Evolutionary conservation across 2,113 vertebrate species (phyloP).

Genomic region (Macrotus californicus): DNA sequence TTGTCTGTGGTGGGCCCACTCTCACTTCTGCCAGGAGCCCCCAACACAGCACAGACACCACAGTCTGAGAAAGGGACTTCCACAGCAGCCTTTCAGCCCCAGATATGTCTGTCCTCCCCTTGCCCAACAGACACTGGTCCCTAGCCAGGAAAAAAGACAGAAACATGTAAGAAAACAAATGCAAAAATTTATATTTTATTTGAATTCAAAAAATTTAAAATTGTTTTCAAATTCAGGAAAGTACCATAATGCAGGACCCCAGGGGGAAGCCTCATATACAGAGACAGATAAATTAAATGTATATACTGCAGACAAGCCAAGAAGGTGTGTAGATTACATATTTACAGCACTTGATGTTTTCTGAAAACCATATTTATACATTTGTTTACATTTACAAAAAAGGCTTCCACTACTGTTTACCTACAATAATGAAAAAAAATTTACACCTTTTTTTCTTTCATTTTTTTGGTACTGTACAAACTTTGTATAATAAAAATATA

Average conservation of each 20-base stretch:
- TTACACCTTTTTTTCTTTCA: constrained; percentile 87
- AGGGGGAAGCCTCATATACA: constrained; percentile 99
- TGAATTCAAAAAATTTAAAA: constrained; percentile 99
- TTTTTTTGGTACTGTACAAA: constrained; percentile 97
- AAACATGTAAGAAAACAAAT: constrained; percentile 79
- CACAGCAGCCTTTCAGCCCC: background rate
- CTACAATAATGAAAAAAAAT: constrained; percentile 98
- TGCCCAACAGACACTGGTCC: background rate
- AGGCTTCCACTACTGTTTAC: constrained; percentile 90
- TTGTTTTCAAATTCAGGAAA: constrained; percentile 99
- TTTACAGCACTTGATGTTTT: constrained; percentile 88
- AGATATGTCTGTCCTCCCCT: background rate
- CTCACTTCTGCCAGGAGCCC: background rate
- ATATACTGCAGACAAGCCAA: constrained; percentile 98
- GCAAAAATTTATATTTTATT: constrained; percentile 94
- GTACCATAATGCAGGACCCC: constrained; percentile 94
- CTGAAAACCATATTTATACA: constrained; percentile 99
- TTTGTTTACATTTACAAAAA: constrained; percentile 97
- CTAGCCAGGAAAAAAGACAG: constrained; percentile 31
- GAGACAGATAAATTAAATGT: constrained; percentile 99
- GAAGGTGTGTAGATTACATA: constrained; percentile 94
- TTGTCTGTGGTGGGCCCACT: background rate
- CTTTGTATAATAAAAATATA: constrained; percentile 99
- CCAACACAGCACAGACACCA: background rate
- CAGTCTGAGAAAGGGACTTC: background rate